A percentile compares a stretch with the other conserved stretches of the same genome.
Conservation (phyloP, 2,113 vertebrate genomes). For the Misgurnus mizolepis region DNA sequence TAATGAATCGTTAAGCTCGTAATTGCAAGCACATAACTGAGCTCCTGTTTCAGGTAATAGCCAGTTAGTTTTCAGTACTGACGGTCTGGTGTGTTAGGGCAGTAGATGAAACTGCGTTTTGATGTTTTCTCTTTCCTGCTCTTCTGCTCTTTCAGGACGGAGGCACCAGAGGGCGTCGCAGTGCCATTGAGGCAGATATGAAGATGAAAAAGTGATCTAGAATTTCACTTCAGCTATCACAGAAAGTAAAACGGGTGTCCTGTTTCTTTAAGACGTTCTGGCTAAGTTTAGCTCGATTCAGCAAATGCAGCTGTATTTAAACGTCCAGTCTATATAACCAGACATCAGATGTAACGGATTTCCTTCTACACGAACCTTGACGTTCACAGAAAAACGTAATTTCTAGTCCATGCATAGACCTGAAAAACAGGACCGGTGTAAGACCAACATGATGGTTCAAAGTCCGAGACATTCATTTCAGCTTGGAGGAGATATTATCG, state of each 20-base stretch:
- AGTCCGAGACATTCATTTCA: not conserved
- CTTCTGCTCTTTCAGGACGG: constrained; percentile 78
- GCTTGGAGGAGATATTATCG: not conserved
- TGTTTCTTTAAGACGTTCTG: constrained; percentile 4
- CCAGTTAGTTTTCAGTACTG: constrained; percentile 17
- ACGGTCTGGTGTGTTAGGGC: constrained; percentile 43
- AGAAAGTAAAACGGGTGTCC: not conserved
- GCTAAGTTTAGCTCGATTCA: constrained; percentile 2
- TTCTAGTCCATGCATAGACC: not conserved
- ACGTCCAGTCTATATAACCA: not conserved
- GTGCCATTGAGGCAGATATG: constrained; percentile 98
- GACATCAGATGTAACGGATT: not conserved
- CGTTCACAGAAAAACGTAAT: not conserved
- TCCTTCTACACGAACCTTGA: not conserved
- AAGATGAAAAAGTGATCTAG: constrained; percentile 96
- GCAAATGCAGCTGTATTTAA: not conserved
- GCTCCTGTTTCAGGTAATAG: not conserved
- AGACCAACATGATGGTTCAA: not conserved
- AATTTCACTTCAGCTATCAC: not conserved
- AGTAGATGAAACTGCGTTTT: not conserved
- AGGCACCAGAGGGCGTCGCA: constrained; percentile 96
- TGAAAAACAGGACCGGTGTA: not conserved
- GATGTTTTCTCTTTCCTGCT: constrained; percentile 25
- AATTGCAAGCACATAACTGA: no score
- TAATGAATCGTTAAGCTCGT: no score